These are phyloP conservation scores for Hyperoplus lanceolatus DNA, from an alignment of 2,797 vertebrate genomes.

Conservation along the genomic window DNA sequence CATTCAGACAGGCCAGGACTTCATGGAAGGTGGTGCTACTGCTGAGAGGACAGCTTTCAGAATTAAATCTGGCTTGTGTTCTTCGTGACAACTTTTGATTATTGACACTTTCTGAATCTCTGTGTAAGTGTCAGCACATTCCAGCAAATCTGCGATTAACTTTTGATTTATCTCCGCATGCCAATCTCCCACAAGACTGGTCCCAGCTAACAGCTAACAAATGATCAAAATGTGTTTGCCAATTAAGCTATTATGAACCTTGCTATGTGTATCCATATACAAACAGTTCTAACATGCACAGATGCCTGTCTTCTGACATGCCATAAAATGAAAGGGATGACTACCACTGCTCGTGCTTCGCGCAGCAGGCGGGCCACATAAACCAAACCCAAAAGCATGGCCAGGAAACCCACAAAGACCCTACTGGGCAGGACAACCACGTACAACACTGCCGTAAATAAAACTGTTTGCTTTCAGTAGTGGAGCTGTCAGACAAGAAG, in stretches of 20 bases:
- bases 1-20: slow-evolving; percentile 37
- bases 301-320: slow-evolving; percentile 52
- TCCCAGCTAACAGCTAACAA: slow-evolving; percentile 14
- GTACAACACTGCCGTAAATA: slow-evolving; percentile 65
- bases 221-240: slow-evolving; percentile 30
- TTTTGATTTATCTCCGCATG: slow-evolving; percentile 40
- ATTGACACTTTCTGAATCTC: slow-evolving; percentile 37
- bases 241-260: slow-evolving; percentile 26
- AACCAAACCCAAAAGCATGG: slow-evolving; percentile 73
- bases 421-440: slow-evolving; percentile 65
- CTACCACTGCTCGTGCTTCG: slow-evolving; percentile 55
- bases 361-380: slow-evolving; percentile 65
- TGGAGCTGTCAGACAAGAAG: slow-evolving; percentile 46
- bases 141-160: slow-evolving; percentile 29
- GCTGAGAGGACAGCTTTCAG: slow-evolving; percentile 47
- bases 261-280: slow-evolving; percentile 34
- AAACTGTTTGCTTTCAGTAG: slow-evolving; percentile 68
- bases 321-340: slow-evolving; percentile 73
- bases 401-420: slow-evolving; percentile 79
- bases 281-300: slow-evolving; percentile 32
- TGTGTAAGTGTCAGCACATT: slow-evolving; percentile 47
- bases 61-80: slow-evolving; percentile 32
- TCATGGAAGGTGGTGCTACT: slow-evolving; percentile 12
- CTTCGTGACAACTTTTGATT: slow-evolving; percentile 37
- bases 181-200: slow-evolving; percentile 25